A percentile compares a stretch with the other conserved stretches of the same genome.
phyloP scores from a whole-genome alignment of 2,888 invertebrate species.

The Hoplodrina blanda region DNA sequence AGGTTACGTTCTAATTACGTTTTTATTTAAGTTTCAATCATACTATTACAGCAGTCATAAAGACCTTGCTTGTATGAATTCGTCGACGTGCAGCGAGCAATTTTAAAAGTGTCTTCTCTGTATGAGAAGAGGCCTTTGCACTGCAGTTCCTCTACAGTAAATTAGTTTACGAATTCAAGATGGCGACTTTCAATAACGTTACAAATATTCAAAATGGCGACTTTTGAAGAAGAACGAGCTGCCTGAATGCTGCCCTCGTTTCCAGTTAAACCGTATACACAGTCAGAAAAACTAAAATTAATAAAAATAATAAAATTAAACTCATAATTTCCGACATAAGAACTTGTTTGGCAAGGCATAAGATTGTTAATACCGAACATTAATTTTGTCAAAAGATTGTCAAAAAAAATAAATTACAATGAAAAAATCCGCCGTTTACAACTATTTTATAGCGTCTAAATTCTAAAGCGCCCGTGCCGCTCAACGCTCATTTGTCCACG shows the following conservation, averaged over 20 bases:
- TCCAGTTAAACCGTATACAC: slow-evolving; percentile 52
- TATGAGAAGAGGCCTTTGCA: background rate
- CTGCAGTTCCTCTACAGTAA: background rate
- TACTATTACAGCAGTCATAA: too few relatives aligned
- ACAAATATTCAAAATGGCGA: background rate
- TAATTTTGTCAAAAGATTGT: slow-evolving; percentile 51
- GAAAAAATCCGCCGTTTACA: slow-evolving; percentile 55
- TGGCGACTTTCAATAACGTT: too few relatives aligned
- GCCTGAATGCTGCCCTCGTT: slow-evolving; percentile 39
- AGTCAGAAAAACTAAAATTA: slow-evolving; percentile 68
- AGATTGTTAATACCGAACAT: slow-evolving; percentile 45
- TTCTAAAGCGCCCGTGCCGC: slow-evolving; percentile 59
- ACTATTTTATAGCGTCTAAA: slow-evolving; percentile 66
- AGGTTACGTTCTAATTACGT: too few relatives aligned
- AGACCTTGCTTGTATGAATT: background rate
- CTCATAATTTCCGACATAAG: slow-evolving; percentile 72
- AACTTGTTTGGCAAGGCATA: slow-evolving; percentile 79
- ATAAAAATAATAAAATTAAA: slow-evolving; percentile 61
- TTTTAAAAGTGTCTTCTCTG: background rate
- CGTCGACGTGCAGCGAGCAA: slow-evolving; percentile 4
- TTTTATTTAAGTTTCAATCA: too few relatives aligned
- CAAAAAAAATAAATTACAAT: slow-evolving; percentile 64
- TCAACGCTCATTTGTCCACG: slow-evolving; percentile 28
- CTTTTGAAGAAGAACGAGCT: slow-evolving; percentile 34
- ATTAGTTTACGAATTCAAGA: too few relatives aligned